A percentile compares a stretch with the other conserved stretches of the same genome.
Conservation (phyloP, 2,888 invertebrate genomes). For the Amaurobius ferox region DNA sequence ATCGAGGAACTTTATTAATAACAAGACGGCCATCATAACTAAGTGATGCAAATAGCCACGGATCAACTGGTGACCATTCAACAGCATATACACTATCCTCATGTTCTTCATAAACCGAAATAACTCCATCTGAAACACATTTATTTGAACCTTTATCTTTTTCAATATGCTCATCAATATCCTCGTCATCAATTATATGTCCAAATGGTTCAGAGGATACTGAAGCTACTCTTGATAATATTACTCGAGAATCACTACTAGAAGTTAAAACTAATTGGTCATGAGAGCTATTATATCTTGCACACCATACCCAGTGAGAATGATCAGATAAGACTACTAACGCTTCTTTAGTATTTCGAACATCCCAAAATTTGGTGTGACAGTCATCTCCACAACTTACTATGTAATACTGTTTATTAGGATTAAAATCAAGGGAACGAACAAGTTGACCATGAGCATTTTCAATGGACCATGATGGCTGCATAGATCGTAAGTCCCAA, state of each 20-base stretch:
- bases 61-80: constrained; percentile 98
- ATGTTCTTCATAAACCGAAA: constrained; percentile 96
- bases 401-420: constrained; percentile 96
- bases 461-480: constrained; percentile 88
- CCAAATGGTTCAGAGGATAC: constrained; percentile 89
- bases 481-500: constrained; percentile 88
- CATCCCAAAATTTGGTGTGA: constrained; percentile 96
- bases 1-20: constrained; percentile 93
- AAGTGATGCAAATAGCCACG: constrained; percentile 99
- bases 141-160: constrained; percentile 78
- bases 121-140: constrained; percentile 86
- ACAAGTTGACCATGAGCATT: constrained; percentile 92
- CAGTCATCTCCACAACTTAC: constrained; percentile 98
- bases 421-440: constrained; percentile 95
- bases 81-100: constrained; percentile 98
- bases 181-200: constrained; percentile 79
- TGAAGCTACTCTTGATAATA: constrained; percentile 90
- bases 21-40: constrained; percentile 97
- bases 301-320: constrained; percentile 88
- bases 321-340: constrained; percentile 83
- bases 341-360: constrained; percentile 87
- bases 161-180: constrained; percentile 75
- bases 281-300: constrained; percentile 96
- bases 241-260: constrained; percentile 94
- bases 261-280: constrained; percentile 96